phyloP scores from a whole-genome alignment of 2,113 vertebrate species.

The Panthera leo region DNA sequence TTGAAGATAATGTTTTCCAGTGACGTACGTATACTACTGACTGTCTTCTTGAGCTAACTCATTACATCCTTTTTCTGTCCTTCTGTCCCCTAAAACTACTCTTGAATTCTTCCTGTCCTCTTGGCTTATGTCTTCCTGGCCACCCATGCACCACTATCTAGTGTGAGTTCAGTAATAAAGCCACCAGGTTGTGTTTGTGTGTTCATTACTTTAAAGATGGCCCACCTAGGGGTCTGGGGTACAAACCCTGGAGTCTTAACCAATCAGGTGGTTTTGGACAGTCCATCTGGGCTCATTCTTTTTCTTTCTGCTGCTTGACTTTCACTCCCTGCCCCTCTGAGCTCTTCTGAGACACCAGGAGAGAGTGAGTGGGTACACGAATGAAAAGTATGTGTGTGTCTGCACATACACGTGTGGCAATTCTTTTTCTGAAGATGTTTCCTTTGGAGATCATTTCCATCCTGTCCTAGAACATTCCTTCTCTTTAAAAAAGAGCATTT shows the following conservation, averaged over 20 bases:
- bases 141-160: neutral
- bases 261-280: neutral
- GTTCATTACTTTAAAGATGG: neutral
- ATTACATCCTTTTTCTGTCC: neutral
- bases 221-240: neutral
- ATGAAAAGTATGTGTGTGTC: neutral
- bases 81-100: neutral
- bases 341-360: neutral
- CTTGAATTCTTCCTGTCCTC: neutral
- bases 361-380: neutral
- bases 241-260: neutral
- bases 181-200: neutral
- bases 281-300: neutral
- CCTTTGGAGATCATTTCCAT: neutral
- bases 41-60: neutral
- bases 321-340: neutral
- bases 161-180: neutral
- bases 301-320: neutral
- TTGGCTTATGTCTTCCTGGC: neutral
- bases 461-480: neutral
- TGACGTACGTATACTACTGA: neutral
- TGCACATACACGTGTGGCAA: fast-evolving
- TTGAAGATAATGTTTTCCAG: neutral
- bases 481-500: neutral
- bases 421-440: neutral